These are phyloP conservation scores for Ploceus nigricollis DNA, from an alignment of 2,113 vertebrate genomes.

Conservation along the genomic window DNA sequence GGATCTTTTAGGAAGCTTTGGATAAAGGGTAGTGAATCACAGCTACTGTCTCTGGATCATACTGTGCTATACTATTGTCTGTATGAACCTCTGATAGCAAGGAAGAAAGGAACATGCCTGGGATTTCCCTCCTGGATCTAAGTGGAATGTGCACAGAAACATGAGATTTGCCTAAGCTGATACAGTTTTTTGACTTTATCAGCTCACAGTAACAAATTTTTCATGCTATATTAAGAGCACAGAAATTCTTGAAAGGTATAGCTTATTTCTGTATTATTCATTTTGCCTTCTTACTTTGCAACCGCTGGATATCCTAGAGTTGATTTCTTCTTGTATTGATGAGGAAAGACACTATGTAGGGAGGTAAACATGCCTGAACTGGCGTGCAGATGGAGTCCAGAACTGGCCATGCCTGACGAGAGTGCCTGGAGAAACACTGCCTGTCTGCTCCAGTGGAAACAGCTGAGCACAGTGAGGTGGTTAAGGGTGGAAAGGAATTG, in stretches of 20 bases:
- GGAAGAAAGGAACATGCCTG: background rate
- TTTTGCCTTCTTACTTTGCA: background rate
- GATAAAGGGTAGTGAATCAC: background rate
- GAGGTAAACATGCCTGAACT: background rate
- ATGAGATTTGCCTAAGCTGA: background rate
- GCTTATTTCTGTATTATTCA: background rate
- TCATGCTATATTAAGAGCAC: background rate
- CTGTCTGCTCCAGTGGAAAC: background rate
- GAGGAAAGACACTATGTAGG: background rate
- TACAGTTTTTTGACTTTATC: background rate
- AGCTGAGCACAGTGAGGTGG: background rate
- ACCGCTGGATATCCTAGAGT: background rate
- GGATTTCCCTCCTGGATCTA: background rate
- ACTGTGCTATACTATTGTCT: too few species aligned
- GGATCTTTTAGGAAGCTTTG: background rate
- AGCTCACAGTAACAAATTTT: background rate
- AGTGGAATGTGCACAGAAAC: background rate
- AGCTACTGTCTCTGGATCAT: background rate
- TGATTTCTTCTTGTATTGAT: background rate
- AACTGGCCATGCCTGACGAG: accelerated
- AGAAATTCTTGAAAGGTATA: background rate
- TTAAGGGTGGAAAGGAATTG: background rate
- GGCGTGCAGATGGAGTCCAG: background rate
- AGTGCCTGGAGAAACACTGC: background rate
- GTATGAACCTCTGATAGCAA: background rate